Evolutionary conservation across 2,888 invertebrate genomes (phyloP).

Genomic region (Agriopis leucophaearia): DNA sequence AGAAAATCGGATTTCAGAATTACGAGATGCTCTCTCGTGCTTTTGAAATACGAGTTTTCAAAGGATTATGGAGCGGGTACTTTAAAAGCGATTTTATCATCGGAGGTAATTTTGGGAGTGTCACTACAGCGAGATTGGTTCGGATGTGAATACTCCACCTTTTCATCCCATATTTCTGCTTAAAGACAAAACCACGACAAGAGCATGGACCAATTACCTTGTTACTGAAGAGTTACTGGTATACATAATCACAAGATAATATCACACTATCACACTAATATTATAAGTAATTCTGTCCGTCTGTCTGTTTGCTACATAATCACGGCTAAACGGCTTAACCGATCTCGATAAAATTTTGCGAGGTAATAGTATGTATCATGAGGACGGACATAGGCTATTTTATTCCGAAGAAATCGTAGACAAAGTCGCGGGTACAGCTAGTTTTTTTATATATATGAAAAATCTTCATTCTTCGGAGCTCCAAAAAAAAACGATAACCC

Average conservation of each 20-base stretch:
- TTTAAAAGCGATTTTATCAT: slow-evolving; percentile 25
- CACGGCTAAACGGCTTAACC: too few species aligned
- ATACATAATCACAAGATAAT: neutral
- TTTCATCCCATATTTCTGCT: neutral
- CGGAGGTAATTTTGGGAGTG: slow-evolving; percentile 6
- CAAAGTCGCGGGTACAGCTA: too few species aligned
- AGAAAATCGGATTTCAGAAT: slow-evolving; percentile 44
- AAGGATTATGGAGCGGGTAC: slow-evolving; percentile 23
- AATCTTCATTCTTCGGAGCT: too few species aligned
- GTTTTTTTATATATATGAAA: too few species aligned
- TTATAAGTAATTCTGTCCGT: too few species aligned
- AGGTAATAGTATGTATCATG: too few species aligned
- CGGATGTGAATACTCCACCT: neutral
- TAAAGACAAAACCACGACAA: neutral
- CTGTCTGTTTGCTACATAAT: too few species aligned
- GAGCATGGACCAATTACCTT: neutral
- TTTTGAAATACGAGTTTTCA: slow-evolving; percentile 32
- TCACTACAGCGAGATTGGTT: neutral
- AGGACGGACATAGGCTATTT: too few species aligned
- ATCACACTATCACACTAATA: too few species aligned
- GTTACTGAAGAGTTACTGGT: rapidly evolving
- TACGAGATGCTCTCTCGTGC: slow-evolving; percentile 32
- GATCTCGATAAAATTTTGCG: too few species aligned
- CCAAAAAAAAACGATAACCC: too few species aligned
- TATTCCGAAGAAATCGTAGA: too few species aligned